Evolutionary conservation across 1,140 invertebrate genomes (phyloP), one percentile per base, ranked within the genome.

Genomic region (Chironomus striatipennis): DNA sequence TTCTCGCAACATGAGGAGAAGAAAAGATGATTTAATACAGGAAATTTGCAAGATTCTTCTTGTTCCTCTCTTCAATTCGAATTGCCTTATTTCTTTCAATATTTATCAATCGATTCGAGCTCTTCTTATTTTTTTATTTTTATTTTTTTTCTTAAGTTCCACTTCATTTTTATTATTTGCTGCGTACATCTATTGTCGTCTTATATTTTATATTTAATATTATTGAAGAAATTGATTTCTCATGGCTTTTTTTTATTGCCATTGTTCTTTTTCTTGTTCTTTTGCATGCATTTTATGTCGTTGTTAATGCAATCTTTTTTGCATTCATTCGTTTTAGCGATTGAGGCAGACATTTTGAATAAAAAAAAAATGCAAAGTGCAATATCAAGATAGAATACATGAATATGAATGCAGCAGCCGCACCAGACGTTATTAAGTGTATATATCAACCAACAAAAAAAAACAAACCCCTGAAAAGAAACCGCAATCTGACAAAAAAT

Each of bases 1-100:
- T 5, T 57, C 24, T 57, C 47, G 47, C 47, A 57, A 57, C 47
- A 57, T 57, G 47, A 57, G n/a, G 47, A 12, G 47, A 57, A 57
- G 47, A 57, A 57, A n/a, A 57, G 47, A 57, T 57, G 47, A 57
- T 57, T 57, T 57, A 57, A 57, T 57, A 57, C 47, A 57, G 47
- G 47, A 57, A 57, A 57, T 57, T 57, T 57, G 12, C 47, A 57
- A 57, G 47, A 57, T 57, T 57, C 47, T 57, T 57, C 47, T 57
- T 57, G 47, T n/a, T 57, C 12, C n/a, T 57, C 8, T 57, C n/a
- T 15, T 57, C 47, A 15, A 47, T 57, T 57, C 47, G 24, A 15
- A 57, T 12, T 57, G 47, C 47, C 12, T 57, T 34, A 34, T 34
- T 34, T 34, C 24, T 34, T 34, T 34, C 24, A 34, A 34, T 34